Evolutionary conservation across 2,113 vertebrate genomes (phyloP).

Genomic region (Ammospiza caudacuta): DNA sequence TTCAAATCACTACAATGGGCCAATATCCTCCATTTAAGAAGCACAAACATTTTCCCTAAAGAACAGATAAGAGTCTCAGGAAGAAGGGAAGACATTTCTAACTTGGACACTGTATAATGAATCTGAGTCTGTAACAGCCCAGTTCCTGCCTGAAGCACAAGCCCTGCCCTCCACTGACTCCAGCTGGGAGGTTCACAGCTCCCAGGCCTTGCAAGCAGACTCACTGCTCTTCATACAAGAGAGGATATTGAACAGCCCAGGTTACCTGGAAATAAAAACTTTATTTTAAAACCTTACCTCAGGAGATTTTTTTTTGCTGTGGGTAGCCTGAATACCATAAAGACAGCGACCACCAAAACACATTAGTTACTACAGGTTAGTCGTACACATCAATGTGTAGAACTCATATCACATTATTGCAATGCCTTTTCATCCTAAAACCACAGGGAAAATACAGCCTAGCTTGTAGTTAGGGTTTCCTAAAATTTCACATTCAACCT

Average conservation of each 20-base stretch:
- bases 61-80: not conserved
- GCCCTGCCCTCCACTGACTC: not conserved
- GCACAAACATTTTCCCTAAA: not conserved
- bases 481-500: not conserved
- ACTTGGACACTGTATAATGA: not conserved
- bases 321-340: not conserved
- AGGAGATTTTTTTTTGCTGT: not conserved
- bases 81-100: not conserved
- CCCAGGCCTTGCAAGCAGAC: not conserved
- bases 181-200: not conserved
- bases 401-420: not conserved
- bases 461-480: not conserved
- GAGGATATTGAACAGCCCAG: not conserved
- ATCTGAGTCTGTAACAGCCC: fast-evolving
- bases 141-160: not conserved
- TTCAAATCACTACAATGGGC: not conserved
- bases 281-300: not conserved
- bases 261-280: not conserved
- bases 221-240: not conserved
- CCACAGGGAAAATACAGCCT: not conserved
- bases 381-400: not conserved
- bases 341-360: not conserved
- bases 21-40: not conserved
- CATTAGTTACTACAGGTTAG: not conserved
- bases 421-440: not conserved